These are phyloP conservation scores for Alauda arvensis DNA, from an alignment of 2,797 vertebrate species.

Conservation along the genomic window DNA sequence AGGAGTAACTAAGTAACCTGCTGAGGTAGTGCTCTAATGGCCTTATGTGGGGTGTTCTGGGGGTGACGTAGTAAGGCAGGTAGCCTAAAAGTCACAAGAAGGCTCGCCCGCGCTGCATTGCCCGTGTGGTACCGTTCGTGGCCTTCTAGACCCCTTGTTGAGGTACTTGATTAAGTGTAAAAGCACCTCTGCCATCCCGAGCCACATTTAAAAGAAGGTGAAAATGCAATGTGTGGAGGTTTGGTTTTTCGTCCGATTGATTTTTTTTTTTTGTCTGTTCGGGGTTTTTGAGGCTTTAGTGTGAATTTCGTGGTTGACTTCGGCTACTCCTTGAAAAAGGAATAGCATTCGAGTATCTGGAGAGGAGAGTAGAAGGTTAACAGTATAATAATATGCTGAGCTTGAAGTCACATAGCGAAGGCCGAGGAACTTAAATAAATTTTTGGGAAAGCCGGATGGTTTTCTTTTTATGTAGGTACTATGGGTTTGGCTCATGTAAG, in stretches of 20 bases:
- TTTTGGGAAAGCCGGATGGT: background rate
- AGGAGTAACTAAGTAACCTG: background rate
- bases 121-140: fast-evolving
- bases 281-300: background rate
- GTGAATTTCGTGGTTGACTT: background rate
- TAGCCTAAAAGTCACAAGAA: fast-evolving
- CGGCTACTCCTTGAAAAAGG: background rate
- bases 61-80: fast-evolving
- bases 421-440: background rate
- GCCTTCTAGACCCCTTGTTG: background rate
- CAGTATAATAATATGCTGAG: background rate
- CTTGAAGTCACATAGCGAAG: fast-evolving
- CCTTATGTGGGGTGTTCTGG: fast-evolving
- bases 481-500: background rate
- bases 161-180: background rate
- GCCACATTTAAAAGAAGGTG: background rate
- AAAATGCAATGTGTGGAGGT: fast-evolving
- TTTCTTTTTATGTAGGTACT: background rate
- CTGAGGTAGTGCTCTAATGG: fast-evolving
- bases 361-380: background rate
- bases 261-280: background rate
- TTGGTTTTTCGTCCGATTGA: background rate
- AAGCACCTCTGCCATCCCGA: background rate
- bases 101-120: fast-evolving
- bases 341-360: background rate